Evolutionary conservation across 2,888 invertebrate species (phyloP), one percentile per base, ranked within the genome.

Genomic region (Tryphoninae sp.): DNA sequence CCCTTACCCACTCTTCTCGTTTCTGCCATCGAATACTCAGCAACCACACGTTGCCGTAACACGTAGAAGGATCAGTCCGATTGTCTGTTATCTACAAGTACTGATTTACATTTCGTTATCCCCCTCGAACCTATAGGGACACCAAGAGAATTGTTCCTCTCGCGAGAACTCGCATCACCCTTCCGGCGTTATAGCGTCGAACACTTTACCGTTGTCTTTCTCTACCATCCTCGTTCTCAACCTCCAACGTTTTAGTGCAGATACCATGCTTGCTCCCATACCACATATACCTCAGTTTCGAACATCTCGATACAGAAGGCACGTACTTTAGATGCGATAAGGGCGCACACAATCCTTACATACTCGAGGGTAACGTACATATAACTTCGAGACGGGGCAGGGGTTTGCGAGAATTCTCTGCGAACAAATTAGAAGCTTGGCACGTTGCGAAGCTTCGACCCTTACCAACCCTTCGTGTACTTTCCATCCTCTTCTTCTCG

Each of bases 401-500:
- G 59, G n/a, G 53, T 33, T 33, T 33, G 33, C 33, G 67, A 59
- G 51, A 62, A 42, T 71, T 65, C 49, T 65, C 49, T 42, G 59
- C 62, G 74, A 81, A 78, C 81, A 74, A 81, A 81, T 81, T 81
- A 78, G 81, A 67, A 81, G 69, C 64, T 81, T 81, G 78, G 81
- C 78, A 81, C 81, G 74, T 81, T 78, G 77, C 69, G 53, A 74
- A 65, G 64, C 59, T 78, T 69, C 74, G 16, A 64, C 62, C 64
- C 73, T 69, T 58, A 23, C 13, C 42, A 40, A 72, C 49, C 49
- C 19, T 62, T 55, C 62, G 16, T 71, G 19, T 22, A 45, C 42
- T 42, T 58, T 33, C 33, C 58, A 33, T 40, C 40, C 58, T 16
- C 11, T 16, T 62, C 68, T 67, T 40, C 75, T 83, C 82, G 71